phyloP scores from a whole-genome alignment of 1,140 invertebrate species.

The Eufriesea mexicana region DNA sequence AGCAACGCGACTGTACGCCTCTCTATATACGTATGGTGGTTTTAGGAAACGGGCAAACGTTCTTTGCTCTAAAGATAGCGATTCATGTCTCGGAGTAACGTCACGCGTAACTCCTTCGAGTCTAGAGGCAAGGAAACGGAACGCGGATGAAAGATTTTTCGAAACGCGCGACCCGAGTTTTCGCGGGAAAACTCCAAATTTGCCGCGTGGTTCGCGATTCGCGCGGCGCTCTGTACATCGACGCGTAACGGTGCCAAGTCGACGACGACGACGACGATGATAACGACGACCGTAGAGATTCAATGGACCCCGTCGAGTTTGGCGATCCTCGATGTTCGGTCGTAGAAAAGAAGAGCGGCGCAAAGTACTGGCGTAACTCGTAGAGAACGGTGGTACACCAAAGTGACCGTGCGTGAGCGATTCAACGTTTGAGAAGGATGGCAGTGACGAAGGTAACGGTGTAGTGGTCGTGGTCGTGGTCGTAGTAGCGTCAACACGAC shows the following conservation, averaged over 20 bases:
- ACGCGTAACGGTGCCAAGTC: too few species aligned
- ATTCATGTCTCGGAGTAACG: slow-evolving; percentile 61
- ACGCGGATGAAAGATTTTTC: too few species aligned
- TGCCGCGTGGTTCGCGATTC: too few species aligned
- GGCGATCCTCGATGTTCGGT: neutral
- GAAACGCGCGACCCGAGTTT: too few species aligned
- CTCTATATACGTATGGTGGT: slow-evolving; percentile 17
- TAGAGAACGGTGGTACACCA: slow-evolving; percentile 16
- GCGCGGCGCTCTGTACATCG: too few species aligned
- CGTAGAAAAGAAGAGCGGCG: slow-evolving; percentile 18
- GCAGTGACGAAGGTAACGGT: slow-evolving; percentile 38
- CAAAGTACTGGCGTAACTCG: neutral
- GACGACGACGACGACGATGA: too few species aligned
- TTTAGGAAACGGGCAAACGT: slow-evolving; percentile 56
- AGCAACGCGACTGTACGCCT: slow-evolving; percentile 56
- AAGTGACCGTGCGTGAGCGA: slow-evolving; percentile 28
- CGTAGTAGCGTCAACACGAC: slow-evolving; percentile 17
- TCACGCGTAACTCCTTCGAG: slow-evolving; percentile 57
- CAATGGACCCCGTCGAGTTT: too few species aligned
- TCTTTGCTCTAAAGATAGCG: slow-evolving; percentile 62
- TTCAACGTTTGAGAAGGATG: slow-evolving; percentile 24
- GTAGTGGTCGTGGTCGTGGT: slow-evolving; percentile 37
- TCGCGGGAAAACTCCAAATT: too few species aligned
- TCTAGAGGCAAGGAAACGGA: slow-evolving; percentile 17
- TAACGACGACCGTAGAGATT: too few species aligned